These are phyloP conservation scores for Ranitomeya variabilis DNA, from an alignment of 2,113 vertebrate species.

Conservation along the genomic window DNA sequence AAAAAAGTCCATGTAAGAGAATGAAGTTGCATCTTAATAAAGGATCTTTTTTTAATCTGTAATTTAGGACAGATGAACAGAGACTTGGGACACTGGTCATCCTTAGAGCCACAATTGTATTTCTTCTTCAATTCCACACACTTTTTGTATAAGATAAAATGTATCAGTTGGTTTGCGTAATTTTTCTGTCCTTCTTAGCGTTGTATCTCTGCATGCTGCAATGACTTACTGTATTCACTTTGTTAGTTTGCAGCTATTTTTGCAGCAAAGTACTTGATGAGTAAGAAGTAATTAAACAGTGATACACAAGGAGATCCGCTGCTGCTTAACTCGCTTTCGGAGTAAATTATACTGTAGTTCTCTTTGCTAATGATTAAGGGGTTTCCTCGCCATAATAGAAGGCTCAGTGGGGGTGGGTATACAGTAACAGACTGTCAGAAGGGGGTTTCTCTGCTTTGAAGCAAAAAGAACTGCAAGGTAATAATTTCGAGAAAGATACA, in stretches of 20 bases:
- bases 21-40: background rate
- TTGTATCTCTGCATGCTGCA: background rate
- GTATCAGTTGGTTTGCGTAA: background rate
- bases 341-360: constrained; percentile 42
- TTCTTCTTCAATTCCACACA: background rate
- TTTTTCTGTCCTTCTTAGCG: background rate
- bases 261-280: constrained; percentile 37
- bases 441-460: background rate
- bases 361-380: constrained; percentile 45
- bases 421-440: background rate
- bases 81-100: background rate
- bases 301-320: constrained; percentile 46
- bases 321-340: constrained; percentile 17
- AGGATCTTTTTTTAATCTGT: background rate
- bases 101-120: background rate
- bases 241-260: constrained; percentile 4
- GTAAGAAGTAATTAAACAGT: constrained; percentile 47
- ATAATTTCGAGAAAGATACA: background rate
- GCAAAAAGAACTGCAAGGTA: background rate
- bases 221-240: constrained; percentile 5
- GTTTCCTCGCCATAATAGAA: constrained; percentile 29
- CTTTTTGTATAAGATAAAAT: background rate
- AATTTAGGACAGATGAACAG: background rate
- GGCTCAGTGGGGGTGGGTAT: constrained; percentile 16
- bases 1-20: background rate